phyloP scores from a whole-genome alignment of 2,113 vertebrate species.

The Tragelaphus strepsiceros region DNA sequence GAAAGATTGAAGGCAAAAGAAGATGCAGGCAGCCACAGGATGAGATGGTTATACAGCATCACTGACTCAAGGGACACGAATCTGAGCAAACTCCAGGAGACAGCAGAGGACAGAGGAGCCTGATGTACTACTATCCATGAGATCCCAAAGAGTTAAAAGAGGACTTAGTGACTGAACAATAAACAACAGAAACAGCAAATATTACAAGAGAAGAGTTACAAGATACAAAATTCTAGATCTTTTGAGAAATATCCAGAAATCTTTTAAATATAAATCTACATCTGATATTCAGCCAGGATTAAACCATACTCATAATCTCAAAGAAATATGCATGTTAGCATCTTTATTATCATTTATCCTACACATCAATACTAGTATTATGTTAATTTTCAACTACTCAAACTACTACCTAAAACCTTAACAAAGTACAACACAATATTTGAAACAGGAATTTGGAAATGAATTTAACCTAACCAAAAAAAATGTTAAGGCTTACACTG shows the following conservation, averaged over 20 bases:
- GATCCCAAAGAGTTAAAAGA: neutral
- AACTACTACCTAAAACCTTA: neutral
- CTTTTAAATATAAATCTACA: neutral
- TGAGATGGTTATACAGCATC: neutral
- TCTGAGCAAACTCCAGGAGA: neutral
- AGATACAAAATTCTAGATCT: neutral
- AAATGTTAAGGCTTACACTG: neutral
- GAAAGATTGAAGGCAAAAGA: neutral
- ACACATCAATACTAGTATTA: neutral
- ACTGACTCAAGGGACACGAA: neutral
- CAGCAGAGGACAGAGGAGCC: neutral
- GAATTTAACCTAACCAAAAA: neutral
- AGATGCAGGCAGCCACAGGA: neutral
- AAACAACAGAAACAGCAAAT: neutral
- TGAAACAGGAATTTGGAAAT: neutral
- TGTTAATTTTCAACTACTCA: neutral
- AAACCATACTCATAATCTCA: neutral
- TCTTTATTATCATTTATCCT: neutral
- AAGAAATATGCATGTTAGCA: neutral
- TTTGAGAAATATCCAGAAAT: constrained; percentile 15
- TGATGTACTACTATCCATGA: neutral
- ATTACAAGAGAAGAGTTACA: neutral
- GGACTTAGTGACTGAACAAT: neutral
- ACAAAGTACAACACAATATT: neutral
- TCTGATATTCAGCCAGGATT: neutral